Conservation (phyloP, 2,797 vertebrate genomes). For the Oryzias dopingdopingensis region DNA sequence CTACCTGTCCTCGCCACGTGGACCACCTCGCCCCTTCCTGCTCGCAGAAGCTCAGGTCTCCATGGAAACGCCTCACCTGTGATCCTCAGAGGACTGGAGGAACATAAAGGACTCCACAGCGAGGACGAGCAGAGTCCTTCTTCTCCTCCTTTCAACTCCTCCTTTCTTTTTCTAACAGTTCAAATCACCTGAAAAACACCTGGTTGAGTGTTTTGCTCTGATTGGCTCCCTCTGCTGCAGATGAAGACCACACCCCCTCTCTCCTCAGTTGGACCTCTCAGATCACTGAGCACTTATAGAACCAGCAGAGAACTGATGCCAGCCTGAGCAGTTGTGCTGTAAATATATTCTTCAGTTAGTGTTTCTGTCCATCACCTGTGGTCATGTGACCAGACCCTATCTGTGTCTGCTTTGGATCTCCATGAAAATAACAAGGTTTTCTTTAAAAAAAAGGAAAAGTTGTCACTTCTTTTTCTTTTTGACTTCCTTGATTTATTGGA, state of each 20-base stretch:
- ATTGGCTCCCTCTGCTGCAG: not conserved
- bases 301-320: not conserved
- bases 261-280: not conserved
- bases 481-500: too few relatives aligned
- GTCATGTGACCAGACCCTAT: not conserved
- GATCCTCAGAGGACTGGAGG: not conserved
- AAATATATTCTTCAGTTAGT: not conserved
- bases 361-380: not conserved
- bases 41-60: constrained; percentile 22
- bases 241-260: not conserved
- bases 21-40: constrained; percentile 18
- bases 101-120: not conserved
- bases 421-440: not conserved
- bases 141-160: not conserved
- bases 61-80: constrained; percentile 21
- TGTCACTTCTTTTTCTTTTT: too few relatives aligned
- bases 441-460: not conserved
- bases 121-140: not conserved
- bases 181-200: not conserved
- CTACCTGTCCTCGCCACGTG: constrained; percentile 21
- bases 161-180: not conserved
- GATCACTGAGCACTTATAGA: not conserved
- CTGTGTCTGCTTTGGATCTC: not conserved
- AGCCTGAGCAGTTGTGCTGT: not conserved
- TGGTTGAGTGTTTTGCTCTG: not conserved